These are phyloP conservation scores for Chironomus riparius DNA, from an alignment of 2,888 invertebrate genomes.

Conservation along the genomic window DNA sequence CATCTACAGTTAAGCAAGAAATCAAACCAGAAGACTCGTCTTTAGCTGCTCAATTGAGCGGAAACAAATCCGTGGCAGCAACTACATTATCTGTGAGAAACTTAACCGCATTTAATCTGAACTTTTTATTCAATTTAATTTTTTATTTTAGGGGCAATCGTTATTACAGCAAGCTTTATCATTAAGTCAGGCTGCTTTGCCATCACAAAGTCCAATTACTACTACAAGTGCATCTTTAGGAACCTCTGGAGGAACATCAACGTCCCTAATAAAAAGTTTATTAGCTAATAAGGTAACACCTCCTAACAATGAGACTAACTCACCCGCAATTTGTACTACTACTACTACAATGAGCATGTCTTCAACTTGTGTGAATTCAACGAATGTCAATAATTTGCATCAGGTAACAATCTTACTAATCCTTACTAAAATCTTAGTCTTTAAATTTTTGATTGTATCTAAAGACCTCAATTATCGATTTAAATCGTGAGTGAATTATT, in stretches of 20 bases:
- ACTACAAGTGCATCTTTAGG: conserved; percentile 37
- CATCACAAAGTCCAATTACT: conserved; percentile 29
- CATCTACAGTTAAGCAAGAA: not conserved
- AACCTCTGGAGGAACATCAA: conserved; percentile 47
- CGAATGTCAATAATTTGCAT: conserved; percentile 38
- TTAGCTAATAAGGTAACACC: conserved; percentile 80
- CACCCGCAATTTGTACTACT: conserved; percentile 30
- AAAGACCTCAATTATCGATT: no score
- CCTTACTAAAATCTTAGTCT: not conserved
- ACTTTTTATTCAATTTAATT: not conserved
- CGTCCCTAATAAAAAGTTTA: conserved; percentile 85
- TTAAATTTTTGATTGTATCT: no score
- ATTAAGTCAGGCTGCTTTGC: not conserved
- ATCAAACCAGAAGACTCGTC: conserved; percentile 16
- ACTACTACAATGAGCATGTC: conserved; percentile 38
- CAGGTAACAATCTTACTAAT: conserved; percentile 33
- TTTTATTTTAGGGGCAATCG: conserved; percentile 24
- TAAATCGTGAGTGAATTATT: no score
- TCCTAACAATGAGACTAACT: conserved; percentile 29
- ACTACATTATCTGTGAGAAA: not conserved
- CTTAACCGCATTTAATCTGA: not conserved
- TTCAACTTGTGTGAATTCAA: conserved; percentile 31
- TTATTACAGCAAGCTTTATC: conserved; percentile 27
- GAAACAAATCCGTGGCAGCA: not conserved
- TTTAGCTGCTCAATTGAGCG: conserved; percentile 21